A percentile compares a stretch with the other conserved stretches of the same genome.
Conservation (phyloP, 2,888 invertebrate species). For the Drosophila phalerata region DNA sequence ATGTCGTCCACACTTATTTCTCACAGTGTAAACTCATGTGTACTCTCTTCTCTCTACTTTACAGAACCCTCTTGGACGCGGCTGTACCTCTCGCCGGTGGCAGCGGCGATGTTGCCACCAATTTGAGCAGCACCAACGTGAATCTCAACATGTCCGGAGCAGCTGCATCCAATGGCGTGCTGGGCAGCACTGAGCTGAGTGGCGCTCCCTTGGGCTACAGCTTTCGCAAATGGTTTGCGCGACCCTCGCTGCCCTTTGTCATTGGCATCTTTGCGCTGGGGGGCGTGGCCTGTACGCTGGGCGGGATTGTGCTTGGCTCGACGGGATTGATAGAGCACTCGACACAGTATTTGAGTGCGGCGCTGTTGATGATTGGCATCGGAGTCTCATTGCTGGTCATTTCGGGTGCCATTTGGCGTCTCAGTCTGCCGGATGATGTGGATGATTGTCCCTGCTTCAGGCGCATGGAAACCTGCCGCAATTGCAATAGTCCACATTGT, state of each 20-base stretch:
- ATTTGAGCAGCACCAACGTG: constrained; percentile 24
- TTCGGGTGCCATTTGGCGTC: constrained; percentile 96
- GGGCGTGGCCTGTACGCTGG: constrained; percentile 84
- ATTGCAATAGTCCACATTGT: constrained; percentile 88
- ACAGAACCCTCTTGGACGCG: constrained; percentile 62
- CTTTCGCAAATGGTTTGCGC: constrained; percentile 83
- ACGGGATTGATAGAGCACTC: constrained; percentile 85
- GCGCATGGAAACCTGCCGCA: constrained; percentile 86
- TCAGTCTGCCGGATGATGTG: constrained; percentile 92
- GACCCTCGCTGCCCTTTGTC: constrained; percentile 84
- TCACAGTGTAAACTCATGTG: neutral
- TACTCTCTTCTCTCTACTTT: constrained; percentile 11
- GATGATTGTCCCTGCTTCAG: constrained; percentile 89
- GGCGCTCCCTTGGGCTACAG: constrained; percentile 45
- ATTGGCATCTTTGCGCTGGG: constrained; percentile 84
- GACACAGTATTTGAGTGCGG: constrained; percentile 84
- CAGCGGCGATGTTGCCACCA: constrained; percentile 37
- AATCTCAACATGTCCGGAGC: constrained; percentile 43
- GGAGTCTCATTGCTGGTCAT: constrained; percentile 97
- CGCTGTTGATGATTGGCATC: constrained; percentile 87
- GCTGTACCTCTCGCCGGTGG: constrained; percentile 61
- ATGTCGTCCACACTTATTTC: neutral
- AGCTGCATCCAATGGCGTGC: constrained; percentile 7
- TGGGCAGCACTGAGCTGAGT: constrained; percentile 24
- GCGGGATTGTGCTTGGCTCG: constrained; percentile 84